These are phyloP conservation scores for Coreoperca whiteheadi DNA, from an alignment of 2,113 vertebrate species.

Conservation along the genomic window DNA sequence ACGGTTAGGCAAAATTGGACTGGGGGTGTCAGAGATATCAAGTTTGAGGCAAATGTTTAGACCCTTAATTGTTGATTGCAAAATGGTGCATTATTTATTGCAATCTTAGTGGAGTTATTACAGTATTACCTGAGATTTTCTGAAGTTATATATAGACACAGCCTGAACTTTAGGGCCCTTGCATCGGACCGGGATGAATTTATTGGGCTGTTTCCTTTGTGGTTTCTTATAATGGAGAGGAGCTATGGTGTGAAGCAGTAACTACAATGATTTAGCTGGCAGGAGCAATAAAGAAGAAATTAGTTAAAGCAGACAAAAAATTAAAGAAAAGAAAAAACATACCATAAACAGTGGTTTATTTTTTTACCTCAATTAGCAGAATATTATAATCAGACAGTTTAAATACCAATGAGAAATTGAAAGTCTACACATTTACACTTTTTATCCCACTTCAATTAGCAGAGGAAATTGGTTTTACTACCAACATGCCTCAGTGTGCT, in stretches of 20 bases:
- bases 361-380: constrained; percentile 27
- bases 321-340: background rate
- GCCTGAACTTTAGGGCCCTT: background rate
- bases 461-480: constrained; percentile 22
- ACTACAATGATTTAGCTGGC: background rate
- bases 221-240: background rate
- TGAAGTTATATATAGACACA: background rate
- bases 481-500: constrained; percentile 25
- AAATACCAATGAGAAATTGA: constrained; percentile 27
- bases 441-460: constrained; percentile 34
- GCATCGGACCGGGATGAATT: background rate
- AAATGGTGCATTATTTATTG: background rate
- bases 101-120: background rate
- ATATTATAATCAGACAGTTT: background rate
- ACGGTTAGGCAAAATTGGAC: constrained; percentile 7
- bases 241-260: background rate
- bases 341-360: constrained; percentile 12
- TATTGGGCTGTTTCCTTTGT: background rate
- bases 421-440: constrained; percentile 12
- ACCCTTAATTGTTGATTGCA: background rate
- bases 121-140: background rate
- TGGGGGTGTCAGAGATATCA: constrained; percentile 6
- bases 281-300: background rate
- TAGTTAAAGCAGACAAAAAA: background rate
- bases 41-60: constrained; percentile 2